Conservation (phyloP, 2,888 invertebrate species). For the Rhopalosiphum nymphaeae region DNA sequence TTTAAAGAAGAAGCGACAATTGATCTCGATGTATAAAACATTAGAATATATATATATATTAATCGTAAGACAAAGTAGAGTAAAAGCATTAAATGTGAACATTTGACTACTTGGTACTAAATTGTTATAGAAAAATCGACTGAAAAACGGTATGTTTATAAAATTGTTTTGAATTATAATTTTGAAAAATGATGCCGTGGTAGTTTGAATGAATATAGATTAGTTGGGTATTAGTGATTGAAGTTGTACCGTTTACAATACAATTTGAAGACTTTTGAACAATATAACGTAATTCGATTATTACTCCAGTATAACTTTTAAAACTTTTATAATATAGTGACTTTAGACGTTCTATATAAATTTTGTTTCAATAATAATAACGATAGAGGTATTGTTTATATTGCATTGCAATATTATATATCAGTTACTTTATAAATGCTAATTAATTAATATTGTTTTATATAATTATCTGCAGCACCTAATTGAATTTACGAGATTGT, state of each 20-base stretch:
- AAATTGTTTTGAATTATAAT: neutral
- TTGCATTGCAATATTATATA: neutral
- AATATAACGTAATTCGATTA: neutral
- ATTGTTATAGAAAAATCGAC: neutral
- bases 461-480: neutral
- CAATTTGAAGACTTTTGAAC: conserved; percentile 14
- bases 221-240: neutral
- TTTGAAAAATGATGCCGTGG: neutral
- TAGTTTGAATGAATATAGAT: neutral
- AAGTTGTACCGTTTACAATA: conserved; percentile 8
- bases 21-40: conserved; percentile 3
- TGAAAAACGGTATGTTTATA: neutral
- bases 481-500: neutral
- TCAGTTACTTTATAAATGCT: neutral
- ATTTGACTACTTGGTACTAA: neutral
- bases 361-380: neutral
- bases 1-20: neutral
- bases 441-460: neutral
- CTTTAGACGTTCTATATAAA: neutral
- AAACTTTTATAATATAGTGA: neutral
- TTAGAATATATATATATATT: neutral
- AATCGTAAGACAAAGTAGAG: neutral
- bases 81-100: neutral
- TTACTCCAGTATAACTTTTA: neutral
- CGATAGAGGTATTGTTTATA: neutral